These are phyloP conservation scores for Linurgus olivaceus DNA, from an alignment of 2,797 vertebrate genomes.

Conservation along the genomic window DNA sequence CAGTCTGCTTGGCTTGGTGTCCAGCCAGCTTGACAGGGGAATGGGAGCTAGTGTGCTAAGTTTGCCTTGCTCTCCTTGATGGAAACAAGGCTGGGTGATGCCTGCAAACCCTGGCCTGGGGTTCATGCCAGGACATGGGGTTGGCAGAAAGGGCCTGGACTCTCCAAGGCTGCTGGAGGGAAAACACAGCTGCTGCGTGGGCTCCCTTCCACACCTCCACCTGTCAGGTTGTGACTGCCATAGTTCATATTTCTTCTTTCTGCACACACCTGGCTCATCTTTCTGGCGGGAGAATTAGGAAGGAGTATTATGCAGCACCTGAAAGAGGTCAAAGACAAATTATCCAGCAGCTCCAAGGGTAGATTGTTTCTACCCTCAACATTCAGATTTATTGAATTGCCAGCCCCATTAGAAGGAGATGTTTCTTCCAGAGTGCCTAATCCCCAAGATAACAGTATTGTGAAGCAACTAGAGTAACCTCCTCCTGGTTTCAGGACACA, in stretches of 20 bases:
- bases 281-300: neutral
- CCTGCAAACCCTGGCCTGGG: neutral
- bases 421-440: neutral
- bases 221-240: rapidly evolving
- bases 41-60: rapidly evolving
- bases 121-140: neutral
- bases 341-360: neutral
- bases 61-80: neutral
- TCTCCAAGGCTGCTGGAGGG: neutral
- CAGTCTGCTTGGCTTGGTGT: neutral
- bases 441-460: neutral
- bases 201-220: neutral
- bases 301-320: neutral
- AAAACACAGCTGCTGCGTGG: neutral
- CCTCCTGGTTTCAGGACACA: neutral
- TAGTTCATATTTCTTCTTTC: neutral
- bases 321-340: neutral
- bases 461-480: neutral
- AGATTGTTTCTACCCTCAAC: neutral
- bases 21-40: neutral
- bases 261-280: neutral
- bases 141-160: neutral
- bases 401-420: neutral
- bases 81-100: neutral
- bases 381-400: neutral